Percentiles rank a stretch among this genome's conserved stretches.
Evolutionary conservation across 2,888 invertebrate genomes (phyloP).

Genomic region (Halictus ligatus): DNA sequence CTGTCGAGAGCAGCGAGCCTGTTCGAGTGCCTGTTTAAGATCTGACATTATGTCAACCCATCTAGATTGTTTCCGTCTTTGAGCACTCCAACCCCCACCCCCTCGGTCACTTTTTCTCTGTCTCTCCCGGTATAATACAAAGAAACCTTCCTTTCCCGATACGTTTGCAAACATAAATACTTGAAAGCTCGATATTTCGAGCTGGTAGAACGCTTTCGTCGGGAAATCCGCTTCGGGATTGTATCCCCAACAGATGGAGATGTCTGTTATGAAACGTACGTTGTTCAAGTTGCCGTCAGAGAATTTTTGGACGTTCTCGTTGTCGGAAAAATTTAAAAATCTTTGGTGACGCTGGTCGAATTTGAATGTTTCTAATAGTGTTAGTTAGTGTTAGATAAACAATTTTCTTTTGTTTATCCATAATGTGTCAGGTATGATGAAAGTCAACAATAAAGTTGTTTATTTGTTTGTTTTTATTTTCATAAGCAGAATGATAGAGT

Average conservation of each 20-base stretch:
- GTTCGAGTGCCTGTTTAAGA: constrained; percentile 48
- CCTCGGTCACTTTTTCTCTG: neutral
- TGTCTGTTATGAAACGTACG: neutral
- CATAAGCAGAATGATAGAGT: no score
- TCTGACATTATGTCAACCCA: constrained; percentile 37
- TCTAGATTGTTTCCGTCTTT: constrained; percentile 52
- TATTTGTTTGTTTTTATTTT: no score
- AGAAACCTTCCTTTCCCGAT: constrained; percentile 19
- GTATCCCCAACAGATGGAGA: neutral
- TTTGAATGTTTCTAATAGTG: neutral
- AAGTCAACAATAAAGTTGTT: no score
- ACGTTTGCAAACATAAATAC: constrained; percentile 41
- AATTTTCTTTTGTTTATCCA: neutral
- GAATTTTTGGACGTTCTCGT: neutral
- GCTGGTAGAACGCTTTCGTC: neutral
- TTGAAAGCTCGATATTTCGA: constrained; percentile 1
- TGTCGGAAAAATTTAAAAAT: neutral
- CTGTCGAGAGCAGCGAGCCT: constrained; percentile 42
- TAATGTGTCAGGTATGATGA: no score
- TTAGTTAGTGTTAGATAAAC: no score
- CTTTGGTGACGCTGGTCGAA: neutral
- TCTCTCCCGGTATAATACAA: constrained; percentile 1
- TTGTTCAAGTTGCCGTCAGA: neutral
- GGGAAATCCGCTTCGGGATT: neutral
- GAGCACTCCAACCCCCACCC: neutral